These are phyloP conservation scores for Anguilla rostrata DNA, from an alignment of 2,113 vertebrate species.

Conservation along the genomic window DNA sequence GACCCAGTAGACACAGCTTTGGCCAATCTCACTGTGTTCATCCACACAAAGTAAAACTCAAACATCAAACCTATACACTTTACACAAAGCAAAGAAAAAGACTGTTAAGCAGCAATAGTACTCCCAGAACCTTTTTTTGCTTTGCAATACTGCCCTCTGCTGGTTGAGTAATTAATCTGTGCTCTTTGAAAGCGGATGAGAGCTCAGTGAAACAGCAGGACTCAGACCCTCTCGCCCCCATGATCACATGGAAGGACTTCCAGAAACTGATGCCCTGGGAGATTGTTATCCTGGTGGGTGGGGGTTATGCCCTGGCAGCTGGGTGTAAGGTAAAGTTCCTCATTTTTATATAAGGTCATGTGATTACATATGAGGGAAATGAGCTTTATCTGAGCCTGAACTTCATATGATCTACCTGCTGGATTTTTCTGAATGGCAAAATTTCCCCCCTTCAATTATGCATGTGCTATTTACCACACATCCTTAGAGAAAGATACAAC, in stretches of 20 bases:
- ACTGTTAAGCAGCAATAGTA: background rate
- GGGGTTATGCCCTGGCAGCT: conserved; percentile 94
- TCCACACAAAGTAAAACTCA: too few species aligned
- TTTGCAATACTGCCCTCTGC: background rate
- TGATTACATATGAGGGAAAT: background rate
- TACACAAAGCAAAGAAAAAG: background rate
- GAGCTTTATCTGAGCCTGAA: background rate
- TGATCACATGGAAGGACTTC: conserved; percentile 98
- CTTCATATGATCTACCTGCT: too few species aligned
- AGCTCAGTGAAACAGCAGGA: conserved; percentile 46
- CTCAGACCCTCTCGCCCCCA: conserved; percentile 72
- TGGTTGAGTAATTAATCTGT: background rate
- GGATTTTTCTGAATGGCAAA: too few species aligned
- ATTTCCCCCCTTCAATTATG: too few species aligned
- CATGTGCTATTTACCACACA: background rate
- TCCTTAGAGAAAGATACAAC: background rate
- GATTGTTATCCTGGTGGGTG: conserved; percentile 95
- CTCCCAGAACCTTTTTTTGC: background rate
- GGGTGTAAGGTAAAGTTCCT: conserved; percentile 85
- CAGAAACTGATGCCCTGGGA: conserved; percentile 99
- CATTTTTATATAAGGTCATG: background rate
- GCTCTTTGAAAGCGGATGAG: conserved; percentile 21
- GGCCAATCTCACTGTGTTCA: too few species aligned
- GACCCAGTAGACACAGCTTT: too few species aligned
- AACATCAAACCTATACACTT: background rate